Percentiles rank a stretch among this genome's conserved stretches.
phyloP scores from a whole-genome alignment of 2,797 vertebrate genomes.

The Cryptoprocta ferox region DNA sequence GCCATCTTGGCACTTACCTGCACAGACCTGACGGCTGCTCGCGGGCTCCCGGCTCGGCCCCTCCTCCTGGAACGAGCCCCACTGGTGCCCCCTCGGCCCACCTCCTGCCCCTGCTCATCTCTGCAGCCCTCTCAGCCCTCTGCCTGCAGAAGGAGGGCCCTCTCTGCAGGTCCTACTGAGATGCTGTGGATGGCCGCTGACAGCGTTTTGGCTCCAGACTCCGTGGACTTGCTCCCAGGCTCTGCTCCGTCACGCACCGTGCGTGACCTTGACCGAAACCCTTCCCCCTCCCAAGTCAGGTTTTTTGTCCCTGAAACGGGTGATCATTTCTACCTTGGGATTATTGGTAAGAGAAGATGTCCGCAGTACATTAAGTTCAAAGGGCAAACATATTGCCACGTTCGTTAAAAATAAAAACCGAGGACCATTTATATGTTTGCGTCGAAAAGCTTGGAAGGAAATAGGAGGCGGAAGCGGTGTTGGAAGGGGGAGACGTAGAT shows the following conservation, averaged over 20 bases:
- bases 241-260: too few relatives aligned
- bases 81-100: rapidly evolving
- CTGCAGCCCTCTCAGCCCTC: not conserved
- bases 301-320: rapidly evolving
- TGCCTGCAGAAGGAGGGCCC: not conserved
- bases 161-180: not conserved
- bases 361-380: not conserved
- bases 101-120: not conserved
- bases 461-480: too few relatives aligned
- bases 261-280: not conserved
- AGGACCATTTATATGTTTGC: not conserved
- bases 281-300: not conserved
- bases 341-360: not conserved
- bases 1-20: not conserved
- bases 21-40: not conserved
- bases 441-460: not conserved
- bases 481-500: not conserved
- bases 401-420: not conserved
- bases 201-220: not conserved
- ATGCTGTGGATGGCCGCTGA: rapidly evolving
- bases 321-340: not conserved
- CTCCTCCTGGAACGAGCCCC: not conserved
- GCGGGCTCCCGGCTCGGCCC: not conserved
- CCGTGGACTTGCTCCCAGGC: not conserved
- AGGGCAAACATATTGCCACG: not conserved